Conservation (phyloP, 2,113 vertebrate species). For the Epinephelus lanceolatus region DNA sequence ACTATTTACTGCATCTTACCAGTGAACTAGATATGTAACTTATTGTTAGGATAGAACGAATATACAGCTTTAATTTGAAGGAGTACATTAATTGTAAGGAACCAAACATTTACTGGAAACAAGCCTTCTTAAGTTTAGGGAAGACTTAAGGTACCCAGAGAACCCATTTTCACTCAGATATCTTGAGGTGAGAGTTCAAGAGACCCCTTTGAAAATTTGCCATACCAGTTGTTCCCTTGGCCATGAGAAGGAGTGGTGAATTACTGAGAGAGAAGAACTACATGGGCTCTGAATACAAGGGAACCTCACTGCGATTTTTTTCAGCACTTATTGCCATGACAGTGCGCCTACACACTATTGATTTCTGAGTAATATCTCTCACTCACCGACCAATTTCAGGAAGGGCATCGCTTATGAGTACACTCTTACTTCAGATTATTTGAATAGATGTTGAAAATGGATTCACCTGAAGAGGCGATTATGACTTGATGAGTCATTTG, state of each 20-base stretch:
- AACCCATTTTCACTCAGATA: no score
- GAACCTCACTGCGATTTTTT: not conserved
- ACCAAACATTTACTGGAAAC: no score
- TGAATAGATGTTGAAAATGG: constrained; percentile 41
- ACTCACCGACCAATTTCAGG: not conserved
- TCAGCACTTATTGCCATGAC: not conserved
- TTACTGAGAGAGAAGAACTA: not conserved
- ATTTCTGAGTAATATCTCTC: constrained; percentile 21
- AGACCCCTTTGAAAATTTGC: no score
- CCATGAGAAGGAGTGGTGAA: not conserved
- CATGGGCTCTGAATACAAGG: not conserved
- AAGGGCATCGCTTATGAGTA: constrained; percentile 14
- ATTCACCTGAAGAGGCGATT: constrained; percentile 53
- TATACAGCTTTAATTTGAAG: no score
- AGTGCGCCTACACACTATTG: not conserved
- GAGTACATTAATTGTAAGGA: no score
- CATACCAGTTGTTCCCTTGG: no score
- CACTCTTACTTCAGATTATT: constrained; percentile 27
- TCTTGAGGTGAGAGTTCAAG: no score
- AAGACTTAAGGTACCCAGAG: no score
- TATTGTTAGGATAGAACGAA: no score
- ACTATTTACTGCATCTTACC: no score
- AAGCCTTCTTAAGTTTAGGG: no score
- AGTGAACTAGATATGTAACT: no score
- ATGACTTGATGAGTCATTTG: constrained; percentile 56